phyloP scores from a whole-genome alignment of 2,113 vertebrate species.

The Phoxinus phoxinus region DNA sequence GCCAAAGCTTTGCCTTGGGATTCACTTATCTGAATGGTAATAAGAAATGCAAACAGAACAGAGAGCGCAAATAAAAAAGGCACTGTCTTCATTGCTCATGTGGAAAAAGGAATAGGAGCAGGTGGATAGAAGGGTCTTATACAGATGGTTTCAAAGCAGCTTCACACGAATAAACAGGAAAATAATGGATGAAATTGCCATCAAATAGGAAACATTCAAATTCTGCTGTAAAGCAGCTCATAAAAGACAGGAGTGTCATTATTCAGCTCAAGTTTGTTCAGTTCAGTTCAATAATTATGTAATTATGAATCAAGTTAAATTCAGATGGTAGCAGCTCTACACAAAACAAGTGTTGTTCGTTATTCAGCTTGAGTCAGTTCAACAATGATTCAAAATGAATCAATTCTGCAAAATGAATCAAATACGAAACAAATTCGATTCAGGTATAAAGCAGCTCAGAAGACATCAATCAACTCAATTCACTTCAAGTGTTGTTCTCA shows the following conservation, averaged over 20 bases:
- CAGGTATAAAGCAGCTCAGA: no score
- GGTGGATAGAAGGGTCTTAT: conserved; percentile 30
- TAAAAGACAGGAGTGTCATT: no score
- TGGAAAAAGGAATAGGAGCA: conserved; percentile 45
- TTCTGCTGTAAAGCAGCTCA: no score
- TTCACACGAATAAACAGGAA: not conserved
- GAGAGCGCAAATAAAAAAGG: conserved; percentile 56
- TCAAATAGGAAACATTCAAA: no score
- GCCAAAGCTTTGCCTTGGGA: conserved; percentile 59
- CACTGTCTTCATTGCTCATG: conserved; percentile 61
- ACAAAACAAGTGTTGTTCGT: no score
- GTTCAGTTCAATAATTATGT: not conserved
- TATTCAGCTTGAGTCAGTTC: no score
- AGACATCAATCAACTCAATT: no score
- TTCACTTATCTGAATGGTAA: conserved; percentile 61
- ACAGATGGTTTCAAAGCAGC: not conserved
- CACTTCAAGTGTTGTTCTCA: no score
- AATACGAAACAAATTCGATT: no score
- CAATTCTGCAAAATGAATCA: no score
- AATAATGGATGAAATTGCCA: no score
- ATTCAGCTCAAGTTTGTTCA: not conserved
- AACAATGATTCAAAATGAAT: no score
- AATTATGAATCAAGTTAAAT: not conserved
- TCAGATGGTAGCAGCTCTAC: not conserved
- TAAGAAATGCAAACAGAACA: conserved; percentile 57